A percentile compares a stretch with the other conserved stretches of the same genome.
phyloP scores from a whole-genome alignment of 2,888 invertebrate genomes.

The Cephus sareptanus region DNA sequence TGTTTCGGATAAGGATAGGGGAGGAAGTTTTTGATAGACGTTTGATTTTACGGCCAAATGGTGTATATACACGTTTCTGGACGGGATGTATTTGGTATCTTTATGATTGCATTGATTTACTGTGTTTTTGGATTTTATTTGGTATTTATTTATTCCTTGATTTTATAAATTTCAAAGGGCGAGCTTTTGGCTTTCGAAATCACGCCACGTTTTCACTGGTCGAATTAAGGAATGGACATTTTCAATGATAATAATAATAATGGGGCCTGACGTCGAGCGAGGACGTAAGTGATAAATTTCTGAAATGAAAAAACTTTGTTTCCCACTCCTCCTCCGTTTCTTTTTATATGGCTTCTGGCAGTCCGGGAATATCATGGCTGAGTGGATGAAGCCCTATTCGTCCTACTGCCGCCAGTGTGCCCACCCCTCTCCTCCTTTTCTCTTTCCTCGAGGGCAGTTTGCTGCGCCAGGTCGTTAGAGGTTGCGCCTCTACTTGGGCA shows the following conservation, averaged over 20 bases:
- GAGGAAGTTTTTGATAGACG: background rate
- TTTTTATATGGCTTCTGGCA: conserved; percentile 3
- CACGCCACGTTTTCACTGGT: background rate
- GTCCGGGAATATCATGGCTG: conserved; percentile 6
- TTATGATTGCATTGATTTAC: background rate
- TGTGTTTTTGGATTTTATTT: background rate
- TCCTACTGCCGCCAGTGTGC: background rate
- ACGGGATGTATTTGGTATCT: too few relatives aligned
- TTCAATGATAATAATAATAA: background rate
- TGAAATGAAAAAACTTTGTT: conserved; percentile 8
- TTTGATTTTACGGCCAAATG: background rate
- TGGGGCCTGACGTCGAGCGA: background rate
- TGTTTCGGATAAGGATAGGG: background rate
- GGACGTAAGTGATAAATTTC: conserved; percentile 4
- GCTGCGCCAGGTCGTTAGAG: conserved; percentile 4
- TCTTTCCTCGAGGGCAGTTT: background rate
- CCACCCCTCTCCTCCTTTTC: background rate
- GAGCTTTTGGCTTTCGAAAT: background rate
- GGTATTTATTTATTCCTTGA: conserved; percentile 2
- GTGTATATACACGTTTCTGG: background rate
- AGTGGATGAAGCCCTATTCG: conserved; percentile 2
- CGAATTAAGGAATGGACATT: background rate
- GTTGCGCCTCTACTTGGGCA: background rate
- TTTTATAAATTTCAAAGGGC: too few relatives aligned
- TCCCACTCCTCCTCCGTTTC: background rate